Percentiles rank a stretch among this genome's conserved stretches.
Conservation (phyloP, 2,113 vertebrate species). For the Emydura subglobosa region DNA sequence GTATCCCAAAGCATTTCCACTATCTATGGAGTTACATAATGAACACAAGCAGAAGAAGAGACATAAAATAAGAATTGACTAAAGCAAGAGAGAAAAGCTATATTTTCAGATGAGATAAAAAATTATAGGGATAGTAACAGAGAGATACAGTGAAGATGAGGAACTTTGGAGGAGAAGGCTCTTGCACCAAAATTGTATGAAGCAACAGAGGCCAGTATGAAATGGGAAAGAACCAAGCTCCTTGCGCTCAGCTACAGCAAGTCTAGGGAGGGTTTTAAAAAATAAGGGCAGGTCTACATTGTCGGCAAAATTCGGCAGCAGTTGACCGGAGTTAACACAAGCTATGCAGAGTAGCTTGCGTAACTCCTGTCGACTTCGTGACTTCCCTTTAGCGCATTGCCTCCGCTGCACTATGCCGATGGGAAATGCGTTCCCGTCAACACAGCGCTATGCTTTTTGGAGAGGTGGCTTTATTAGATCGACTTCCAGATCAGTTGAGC, state of each 20-base stretch:
- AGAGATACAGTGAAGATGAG: neutral
- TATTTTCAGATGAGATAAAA: neutral
- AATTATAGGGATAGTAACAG: neutral
- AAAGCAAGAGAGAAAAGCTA: neutral
- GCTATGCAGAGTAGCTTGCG: no score
- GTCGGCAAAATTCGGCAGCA: no score
- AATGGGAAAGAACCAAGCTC: neutral
- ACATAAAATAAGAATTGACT: neutral
- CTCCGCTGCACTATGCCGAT: no score
- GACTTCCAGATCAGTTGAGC: no score
- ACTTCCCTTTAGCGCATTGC: no score
- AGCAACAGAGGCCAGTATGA: neutral
- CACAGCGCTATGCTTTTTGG: no score
- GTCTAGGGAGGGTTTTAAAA: neutral
- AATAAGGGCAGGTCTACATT: no score
- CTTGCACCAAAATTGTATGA: neutral
- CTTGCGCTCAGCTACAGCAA: neutral
- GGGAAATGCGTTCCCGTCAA: no score
- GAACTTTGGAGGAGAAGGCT: neutral
- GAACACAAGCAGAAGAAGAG: neutral
- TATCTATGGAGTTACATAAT: neutral
- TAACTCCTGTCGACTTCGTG: no score
- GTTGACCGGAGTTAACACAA: no score
- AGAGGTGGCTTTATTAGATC: no score
- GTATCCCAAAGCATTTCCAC: rapidly evolving